These are phyloP conservation scores for Sesia bembeciformis DNA, from an alignment of 2,888 invertebrate genomes.

Conservation along the genomic window DNA sequence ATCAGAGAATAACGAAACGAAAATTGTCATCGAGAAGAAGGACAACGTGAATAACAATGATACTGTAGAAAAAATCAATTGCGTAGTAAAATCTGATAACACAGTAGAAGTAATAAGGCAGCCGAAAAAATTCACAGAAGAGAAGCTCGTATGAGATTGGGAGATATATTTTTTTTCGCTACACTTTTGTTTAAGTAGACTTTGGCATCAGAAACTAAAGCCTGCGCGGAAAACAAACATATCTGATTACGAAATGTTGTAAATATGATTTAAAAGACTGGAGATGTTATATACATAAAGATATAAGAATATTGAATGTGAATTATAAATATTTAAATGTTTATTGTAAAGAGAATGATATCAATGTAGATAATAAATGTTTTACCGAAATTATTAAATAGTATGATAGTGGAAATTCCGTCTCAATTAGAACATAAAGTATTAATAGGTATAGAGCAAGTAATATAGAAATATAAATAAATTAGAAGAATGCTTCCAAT, in stretches of 20 bases:
- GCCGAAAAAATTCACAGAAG: slow-evolving; percentile 59
- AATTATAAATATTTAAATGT: slow-evolving; percentile 7
- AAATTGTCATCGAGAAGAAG: slow-evolving; percentile 19
- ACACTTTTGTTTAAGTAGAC: slow-evolving; percentile 33
- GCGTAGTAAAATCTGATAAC: slow-evolving; percentile 25
- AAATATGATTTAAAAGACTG: slow-evolving; percentile 42
- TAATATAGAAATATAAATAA: too few species aligned
- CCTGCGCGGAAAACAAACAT: slow-evolving; percentile 34
- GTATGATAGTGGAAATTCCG: slow-evolving; percentile 7
- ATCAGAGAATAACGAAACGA: slow-evolving; percentile 19
- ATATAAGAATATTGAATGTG: slow-evolving; percentile 9
- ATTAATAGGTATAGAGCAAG: too few species aligned
- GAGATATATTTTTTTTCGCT: slow-evolving; percentile 36
- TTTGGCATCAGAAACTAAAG: slow-evolving; percentile 27
- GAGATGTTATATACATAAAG: slow-evolving; percentile 20
- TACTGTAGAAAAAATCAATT: slow-evolving; percentile 21
- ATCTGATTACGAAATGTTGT: slow-evolving; percentile 41
- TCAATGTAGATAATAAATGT: not conserved
- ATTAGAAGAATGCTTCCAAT: too few species aligned
- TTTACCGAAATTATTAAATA: not conserved
- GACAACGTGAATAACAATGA: slow-evolving; percentile 55
- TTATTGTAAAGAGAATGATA: slow-evolving; percentile 1
- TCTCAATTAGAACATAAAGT: slow-evolving; percentile 6
- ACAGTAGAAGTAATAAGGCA: slow-evolving; percentile 37
- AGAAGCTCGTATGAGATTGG: slow-evolving; percentile 65